These are phyloP conservation scores for Actinemys pallida DNA, from an alignment of 2,113 vertebrate species.

Conservation along the genomic window DNA sequence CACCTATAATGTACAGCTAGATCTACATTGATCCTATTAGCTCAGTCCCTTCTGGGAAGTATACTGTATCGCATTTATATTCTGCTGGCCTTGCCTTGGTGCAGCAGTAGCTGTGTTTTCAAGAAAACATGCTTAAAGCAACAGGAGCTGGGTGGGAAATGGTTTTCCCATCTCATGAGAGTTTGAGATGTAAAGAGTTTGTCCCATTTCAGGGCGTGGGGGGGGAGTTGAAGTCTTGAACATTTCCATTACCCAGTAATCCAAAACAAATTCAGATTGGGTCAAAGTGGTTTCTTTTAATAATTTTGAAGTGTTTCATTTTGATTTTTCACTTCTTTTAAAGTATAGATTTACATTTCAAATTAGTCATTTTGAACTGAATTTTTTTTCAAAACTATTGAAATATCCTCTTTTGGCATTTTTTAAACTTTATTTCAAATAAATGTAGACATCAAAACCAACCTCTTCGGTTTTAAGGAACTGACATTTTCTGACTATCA, in stretches of 20 bases:
- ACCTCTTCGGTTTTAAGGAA: too few relatives aligned
- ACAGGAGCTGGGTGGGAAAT: not conserved
- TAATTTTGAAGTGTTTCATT: not conserved
- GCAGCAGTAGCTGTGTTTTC: not conserved
- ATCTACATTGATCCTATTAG: too few relatives aligned
- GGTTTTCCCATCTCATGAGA: too few relatives aligned
- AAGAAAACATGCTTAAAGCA: not conserved
- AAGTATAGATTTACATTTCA: not conserved
- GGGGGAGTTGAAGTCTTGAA: too few relatives aligned
- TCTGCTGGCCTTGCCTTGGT: too few relatives aligned
- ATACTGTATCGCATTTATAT: too few relatives aligned
- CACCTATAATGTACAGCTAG: too few relatives aligned
- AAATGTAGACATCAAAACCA: too few relatives aligned
- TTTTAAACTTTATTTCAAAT: too few relatives aligned
- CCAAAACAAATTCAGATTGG: not conserved
- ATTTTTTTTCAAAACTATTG: not conserved
- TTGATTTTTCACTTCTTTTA: not conserved
- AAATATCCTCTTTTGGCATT: not conserved
- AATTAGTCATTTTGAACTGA: not conserved
- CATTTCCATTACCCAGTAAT: not conserved
- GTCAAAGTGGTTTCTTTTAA: not conserved
- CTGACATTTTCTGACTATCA: not conserved
- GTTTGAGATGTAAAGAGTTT: too few relatives aligned
- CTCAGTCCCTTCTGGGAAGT: too few relatives aligned
- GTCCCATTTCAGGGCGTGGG: too few relatives aligned